Base-by-base conservation (phyloP, 2,113 vertebrate species). In the Ellobius talpinus region DNA sequence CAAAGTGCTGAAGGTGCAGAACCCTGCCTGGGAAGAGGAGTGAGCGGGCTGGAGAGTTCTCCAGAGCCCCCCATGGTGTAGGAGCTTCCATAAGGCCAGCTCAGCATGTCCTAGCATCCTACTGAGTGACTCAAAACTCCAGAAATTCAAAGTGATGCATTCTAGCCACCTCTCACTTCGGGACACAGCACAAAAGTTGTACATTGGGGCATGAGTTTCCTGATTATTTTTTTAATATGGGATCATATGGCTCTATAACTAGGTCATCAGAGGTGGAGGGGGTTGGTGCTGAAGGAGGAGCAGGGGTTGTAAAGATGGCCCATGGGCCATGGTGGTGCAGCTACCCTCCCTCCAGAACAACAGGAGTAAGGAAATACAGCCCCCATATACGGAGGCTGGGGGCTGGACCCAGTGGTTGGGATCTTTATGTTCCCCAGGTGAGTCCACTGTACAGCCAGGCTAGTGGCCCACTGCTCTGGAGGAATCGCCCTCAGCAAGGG, bases 1-100 rank as follows among this genome's bases (percentile, higher is more conserved):
- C 98, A 98, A 97, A 92, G 98, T 99, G 55, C 84, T 99, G 72
- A 99, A 99, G 99, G 99, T 99, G 98, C 8, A 45, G 29, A 3
- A 4, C 42, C 29, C 31, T 82, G 6, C 7, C 26, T 26, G 72
- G 36, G 50, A 23, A 68, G 50, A 55, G 24, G 12, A 93, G 70
- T 29, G 24, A 85, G 17, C 36, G 33, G 42, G 12, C 73, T 36
- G 33, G 36, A 82, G 78, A 74, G 24, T 14, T 47, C 58, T 63
- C 39, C 55, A 13, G 47, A 21, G 11, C 45, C 26, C 77, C 36
- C 84, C 14, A 42, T 16, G 26, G 29, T 39, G 82, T 11, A 79
- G 2, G 29, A 23, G n/a, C 31, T 55, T 68, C 68, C 29, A 61
- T 2, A 45, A 8, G 23, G 14, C 45, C 91, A 65, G 47, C 39